Percentiles rank a stretch among this genome's conserved stretches.
Conservation (phyloP, 2,888 invertebrate genomes). For the Lochmaea crataegi region DNA sequence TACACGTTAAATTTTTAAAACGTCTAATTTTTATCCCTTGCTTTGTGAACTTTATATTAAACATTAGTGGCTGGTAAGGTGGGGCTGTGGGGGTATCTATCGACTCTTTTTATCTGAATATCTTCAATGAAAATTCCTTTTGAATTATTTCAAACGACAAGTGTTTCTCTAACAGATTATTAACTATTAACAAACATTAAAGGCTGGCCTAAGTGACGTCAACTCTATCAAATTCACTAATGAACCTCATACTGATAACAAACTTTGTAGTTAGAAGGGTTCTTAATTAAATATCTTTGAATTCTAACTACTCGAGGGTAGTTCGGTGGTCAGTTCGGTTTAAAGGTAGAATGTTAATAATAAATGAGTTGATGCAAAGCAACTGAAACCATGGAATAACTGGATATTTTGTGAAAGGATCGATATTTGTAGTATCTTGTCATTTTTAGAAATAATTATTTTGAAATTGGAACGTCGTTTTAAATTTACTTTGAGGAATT, state of each 20-base stretch:
- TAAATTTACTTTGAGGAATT: too few species aligned
- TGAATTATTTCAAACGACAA: not conserved
- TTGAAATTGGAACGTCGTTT: too few species aligned
- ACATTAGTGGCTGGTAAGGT: too few species aligned
- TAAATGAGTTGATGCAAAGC: conserved; percentile 5
- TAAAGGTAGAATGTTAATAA: conserved; percentile 16
- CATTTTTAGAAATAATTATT: too few species aligned
- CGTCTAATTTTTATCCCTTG: not conserved
- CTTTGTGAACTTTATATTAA: not conserved
- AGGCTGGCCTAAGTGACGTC: conserved; percentile 57
- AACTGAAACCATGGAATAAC: not conserved
- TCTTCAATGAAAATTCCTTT: not conserved
- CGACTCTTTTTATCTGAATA: not conserved
- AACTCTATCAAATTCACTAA: conserved; percentile 59
- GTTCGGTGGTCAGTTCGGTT: conserved; percentile 22
- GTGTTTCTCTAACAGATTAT: not conserved
- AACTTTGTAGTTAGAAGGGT: conserved; percentile 32
- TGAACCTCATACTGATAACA: conserved; percentile 38
- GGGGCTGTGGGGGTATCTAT: too few species aligned
- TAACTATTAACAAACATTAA: conserved; percentile 59
- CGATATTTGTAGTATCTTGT: too few species aligned
- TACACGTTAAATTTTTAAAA: conserved; percentile 16
- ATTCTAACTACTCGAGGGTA: conserved; percentile 31
- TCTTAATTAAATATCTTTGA: conserved; percentile 39
- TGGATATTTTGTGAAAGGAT: not conserved